Conservation (phyloP, 2,113 vertebrate species). For the Nothocercus julius region DNA sequence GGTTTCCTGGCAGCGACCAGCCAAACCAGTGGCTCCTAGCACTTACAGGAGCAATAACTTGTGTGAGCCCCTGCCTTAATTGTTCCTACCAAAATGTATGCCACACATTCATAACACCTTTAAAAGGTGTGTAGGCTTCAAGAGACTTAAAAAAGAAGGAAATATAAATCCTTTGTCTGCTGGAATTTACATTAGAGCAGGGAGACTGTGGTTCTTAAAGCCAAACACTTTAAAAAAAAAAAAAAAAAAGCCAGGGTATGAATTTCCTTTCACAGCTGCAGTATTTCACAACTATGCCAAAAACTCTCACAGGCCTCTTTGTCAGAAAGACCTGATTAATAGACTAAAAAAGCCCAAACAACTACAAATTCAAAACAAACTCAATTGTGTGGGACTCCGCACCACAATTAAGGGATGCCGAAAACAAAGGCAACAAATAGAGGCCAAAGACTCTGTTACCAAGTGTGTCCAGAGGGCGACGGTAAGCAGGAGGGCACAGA, state of each 20-base stretch:
- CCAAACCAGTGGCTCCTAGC: not conserved
- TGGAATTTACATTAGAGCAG: conserved; percentile 50
- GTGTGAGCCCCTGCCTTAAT: not conserved
- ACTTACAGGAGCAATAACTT: not conserved
- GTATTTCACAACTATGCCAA: conserved; percentile 44
- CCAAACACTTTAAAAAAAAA: not conserved
- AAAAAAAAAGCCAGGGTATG: not conserved
- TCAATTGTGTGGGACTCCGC: not conserved
- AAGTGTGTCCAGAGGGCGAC: not conserved
- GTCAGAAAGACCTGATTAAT: conserved; percentile 34
- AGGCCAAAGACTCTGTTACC: not conserved
- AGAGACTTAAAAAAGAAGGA: not conserved
- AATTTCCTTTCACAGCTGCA: conserved; percentile 34
- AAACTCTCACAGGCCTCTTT: conserved; percentile 38
- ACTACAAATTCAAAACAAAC: conserved; percentile 48
- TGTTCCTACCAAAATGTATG: not conserved
- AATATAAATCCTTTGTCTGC: conserved; percentile 36
- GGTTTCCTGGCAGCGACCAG: not conserved
- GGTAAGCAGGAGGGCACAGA: not conserved
- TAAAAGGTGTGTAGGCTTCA: not conserved
- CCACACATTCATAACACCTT: not conserved
- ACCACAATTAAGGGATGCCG: conserved; percentile 6
- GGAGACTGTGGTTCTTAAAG: conserved; percentile 1
- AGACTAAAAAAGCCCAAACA: conserved; percentile 14
- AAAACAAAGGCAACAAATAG: conserved; percentile 21